These are phyloP conservation scores for Cyprinodon tularosa DNA, from an alignment of 2,113 vertebrate genomes.

Conservation along the genomic window DNA sequence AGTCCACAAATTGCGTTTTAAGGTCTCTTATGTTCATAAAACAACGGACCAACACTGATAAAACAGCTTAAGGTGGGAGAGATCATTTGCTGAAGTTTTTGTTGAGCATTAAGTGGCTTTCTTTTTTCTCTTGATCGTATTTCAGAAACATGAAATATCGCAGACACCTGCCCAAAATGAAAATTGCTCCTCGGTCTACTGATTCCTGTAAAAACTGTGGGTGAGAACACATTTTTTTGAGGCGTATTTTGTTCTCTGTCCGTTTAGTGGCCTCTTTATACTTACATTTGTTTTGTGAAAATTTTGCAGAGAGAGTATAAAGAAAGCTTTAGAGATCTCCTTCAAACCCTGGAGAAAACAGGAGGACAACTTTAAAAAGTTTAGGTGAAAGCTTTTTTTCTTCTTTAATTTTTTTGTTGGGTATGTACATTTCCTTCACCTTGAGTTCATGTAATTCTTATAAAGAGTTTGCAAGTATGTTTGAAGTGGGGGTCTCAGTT, in stretches of 20 bases:
- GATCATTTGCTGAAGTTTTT: too few species aligned
- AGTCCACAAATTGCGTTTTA: too few species aligned
- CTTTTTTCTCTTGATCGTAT: not conserved
- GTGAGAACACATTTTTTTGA: conserved; percentile 27
- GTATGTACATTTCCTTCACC: not conserved
- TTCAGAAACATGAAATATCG: conserved; percentile 30
- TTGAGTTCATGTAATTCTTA: not conserved
- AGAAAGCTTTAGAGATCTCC: conserved; percentile 42
- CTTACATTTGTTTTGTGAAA: conserved; percentile 8
- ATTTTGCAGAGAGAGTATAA: conserved; percentile 46
- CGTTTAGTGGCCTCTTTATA: not conserved
- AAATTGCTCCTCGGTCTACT: not conserved
- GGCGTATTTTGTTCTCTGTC: not conserved
- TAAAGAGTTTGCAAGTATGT: not conserved
- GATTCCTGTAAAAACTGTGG: conserved; percentile 51
- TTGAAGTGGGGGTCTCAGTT: too few species aligned
- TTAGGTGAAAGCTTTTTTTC: conserved; percentile 65
- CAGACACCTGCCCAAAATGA: not conserved
- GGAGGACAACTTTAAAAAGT: conserved; percentile 59
- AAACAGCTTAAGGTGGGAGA: too few species aligned
- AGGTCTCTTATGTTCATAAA: too few species aligned
- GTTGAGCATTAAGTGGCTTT: not conserved
- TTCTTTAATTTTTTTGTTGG: not conserved
- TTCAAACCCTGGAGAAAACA: conserved; percentile 66
- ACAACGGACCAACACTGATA: too few species aligned